Evolutionary conservation across 2,797 vertebrate genomes (phyloP), one percentile per base, ranked within the genome.

Genomic region (Lateolabrax maculatus): DNA sequence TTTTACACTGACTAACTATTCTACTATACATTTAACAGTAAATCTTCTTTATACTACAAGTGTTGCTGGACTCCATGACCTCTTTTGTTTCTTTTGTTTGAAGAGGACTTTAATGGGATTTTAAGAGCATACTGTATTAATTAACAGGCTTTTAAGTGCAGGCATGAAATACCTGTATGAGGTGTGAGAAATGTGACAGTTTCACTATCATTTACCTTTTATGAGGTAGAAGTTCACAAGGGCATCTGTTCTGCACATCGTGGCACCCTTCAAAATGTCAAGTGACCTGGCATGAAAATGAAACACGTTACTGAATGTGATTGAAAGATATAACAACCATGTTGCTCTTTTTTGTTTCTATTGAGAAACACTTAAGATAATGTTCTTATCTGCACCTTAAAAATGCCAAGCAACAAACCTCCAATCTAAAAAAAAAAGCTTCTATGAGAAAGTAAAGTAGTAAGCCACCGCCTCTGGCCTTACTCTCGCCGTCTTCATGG

Each of bases 401-500:
- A 63, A 85, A 75, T 72, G 44, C 49, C 63, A 72, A 65, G 43
- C 39, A 58, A 60, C 41, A n/a, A 71, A 31, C 34, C 15, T 63
- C 37, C 71, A 61, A 68, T 53, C 31, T 12, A 25, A 63, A 58
- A 41, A 34, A n/a, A 51, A 11, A 44, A 53, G 12, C 19, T 19
- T 61, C 29, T 34, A 12, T 39, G 18, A 53, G 18, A 19, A 34
- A 52, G 41, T 31, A 74, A 71, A 69, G 18, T 9, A 31, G 23
- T 41, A 27, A 67, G 44, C 25, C 8, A 6, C 34, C 44, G 51
- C 68, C 62, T 69, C 49, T 37, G 48, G 51, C 53, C 87, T 84
- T 67, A 90, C 91, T 88, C 93, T 90, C 76, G 89, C 84, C n/a
- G 84, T 94, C 77, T 93, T 90, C 48, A 90, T 87, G 13, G 90